Evolutionary conservation across 2,797 vertebrate genomes (phyloP), one percentile per base, ranked within the genome.

Genomic region (Pseudochromis fuscus): DNA sequence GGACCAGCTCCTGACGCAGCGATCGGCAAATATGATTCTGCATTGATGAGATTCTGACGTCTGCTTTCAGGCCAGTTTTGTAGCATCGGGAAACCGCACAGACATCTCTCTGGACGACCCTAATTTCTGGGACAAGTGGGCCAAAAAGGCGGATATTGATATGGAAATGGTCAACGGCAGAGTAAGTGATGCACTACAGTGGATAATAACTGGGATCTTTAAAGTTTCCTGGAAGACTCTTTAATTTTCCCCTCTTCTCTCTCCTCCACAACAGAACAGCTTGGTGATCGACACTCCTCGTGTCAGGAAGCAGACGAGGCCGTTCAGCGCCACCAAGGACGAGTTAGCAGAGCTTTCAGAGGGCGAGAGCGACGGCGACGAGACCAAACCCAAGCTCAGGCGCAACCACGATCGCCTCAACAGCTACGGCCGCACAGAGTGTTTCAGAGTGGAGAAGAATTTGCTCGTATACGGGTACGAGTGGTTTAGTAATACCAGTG

Each of bases 121-220:
- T 10, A 98, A 99, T 92, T 99, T 99, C 93, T 99, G 98, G 98
- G 97, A 99, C 88, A 99, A 99, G 88, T 99, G 98, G 98, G 97
- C 97, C 42, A 97, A 99, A 93, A 97, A 98, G 81, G 98, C 98
- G 56, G 97, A 99, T 93, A 96, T 99, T 68, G 97, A 99, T 86
- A 89, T 97, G 64, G 97, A 99, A 2, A 94, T 95, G 51, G 93
- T 96, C 85, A 99, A 96, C 63, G 96, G 96, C 77, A 96, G 97
- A 96, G 98, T 99, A 94, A 95, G 97, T 95, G 74, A 52, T 33
- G 2, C 45, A 7, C 25, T 16, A 7, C 15, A 45, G 4, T 44
- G 31, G 18, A 51, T 30, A 3, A 35, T 35, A 35, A 35, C 6
- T 35, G 33, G 10, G 5, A 35, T 35, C 9, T 0, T 11, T 67